Percentiles rank a stretch among this genome's conserved stretches.
Conservation (phyloP, 2,113 vertebrate species). For the Cebidichthys violaceus region DNA sequence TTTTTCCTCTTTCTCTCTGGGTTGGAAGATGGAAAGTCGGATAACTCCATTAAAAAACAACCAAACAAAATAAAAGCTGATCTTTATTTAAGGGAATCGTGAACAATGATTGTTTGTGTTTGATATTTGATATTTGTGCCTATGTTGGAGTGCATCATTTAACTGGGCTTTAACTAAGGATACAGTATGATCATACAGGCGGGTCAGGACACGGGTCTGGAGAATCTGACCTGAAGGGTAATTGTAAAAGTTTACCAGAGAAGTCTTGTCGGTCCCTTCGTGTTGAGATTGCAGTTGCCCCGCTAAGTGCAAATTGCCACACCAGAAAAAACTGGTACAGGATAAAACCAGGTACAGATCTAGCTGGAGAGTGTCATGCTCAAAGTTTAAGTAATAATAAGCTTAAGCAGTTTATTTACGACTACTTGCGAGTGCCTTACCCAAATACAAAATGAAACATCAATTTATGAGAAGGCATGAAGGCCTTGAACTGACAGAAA, state of each 20-base stretch:
- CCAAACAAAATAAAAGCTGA: slow-evolving; percentile 51
- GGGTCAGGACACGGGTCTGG: neutral
- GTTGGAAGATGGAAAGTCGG: slow-evolving; percentile 58
- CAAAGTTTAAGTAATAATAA: neutral
- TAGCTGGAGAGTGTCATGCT: neutral
- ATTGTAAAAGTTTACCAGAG: neutral
- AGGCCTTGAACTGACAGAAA: neutral
- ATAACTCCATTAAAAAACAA: slow-evolving; percentile 75
- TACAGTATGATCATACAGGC: neutral
- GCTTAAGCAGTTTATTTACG: too few species aligned
- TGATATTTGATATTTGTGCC: neutral
- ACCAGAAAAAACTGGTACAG: neutral
- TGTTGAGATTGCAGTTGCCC: neutral
- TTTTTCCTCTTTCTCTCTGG: slow-evolving; percentile 46
- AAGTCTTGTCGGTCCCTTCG: neutral
- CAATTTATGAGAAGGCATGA: neutral
- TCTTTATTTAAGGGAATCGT: slow-evolving; percentile 42
- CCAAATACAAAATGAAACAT: neutral
- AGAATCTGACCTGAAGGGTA: neutral
- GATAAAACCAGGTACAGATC: neutral
- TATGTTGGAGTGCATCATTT: neutral
- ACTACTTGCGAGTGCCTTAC: neutral
- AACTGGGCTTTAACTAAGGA: too few species aligned
- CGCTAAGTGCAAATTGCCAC: neutral
- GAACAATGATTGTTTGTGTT: neutral